A percentile compares a stretch with the other conserved stretches of the same genome.
Evolutionary conservation across 2,888 invertebrate genomes (phyloP).

Genomic region (Acrobeloides nanus): DNA sequence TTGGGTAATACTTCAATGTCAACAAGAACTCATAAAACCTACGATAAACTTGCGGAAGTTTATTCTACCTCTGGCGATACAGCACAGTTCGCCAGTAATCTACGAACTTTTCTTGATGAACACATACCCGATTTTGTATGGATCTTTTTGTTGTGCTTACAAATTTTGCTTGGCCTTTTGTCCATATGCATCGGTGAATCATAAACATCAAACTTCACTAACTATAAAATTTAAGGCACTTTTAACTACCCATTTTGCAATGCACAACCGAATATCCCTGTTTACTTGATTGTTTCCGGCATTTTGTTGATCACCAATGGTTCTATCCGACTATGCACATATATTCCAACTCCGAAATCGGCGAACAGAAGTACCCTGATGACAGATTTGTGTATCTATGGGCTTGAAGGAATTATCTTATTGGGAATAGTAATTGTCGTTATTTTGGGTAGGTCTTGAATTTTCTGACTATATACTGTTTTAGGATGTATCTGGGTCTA

Average conservation of each 20-base stretch:
- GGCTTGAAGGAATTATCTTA: constrained; percentile 34
- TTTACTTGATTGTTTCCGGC: constrained; percentile 43
- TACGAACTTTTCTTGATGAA: constrained; percentile 38
- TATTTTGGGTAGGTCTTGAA: constrained; percentile 33
- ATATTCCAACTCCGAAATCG: constrained; percentile 25
- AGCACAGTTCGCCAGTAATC: constrained; percentile 42
- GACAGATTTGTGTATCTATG: constrained; percentile 27
- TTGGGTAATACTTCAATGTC: too few species aligned
- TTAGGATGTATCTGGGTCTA: constrained; percentile 49
- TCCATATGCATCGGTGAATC: constrained; percentile 26
- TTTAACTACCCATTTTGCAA: constrained; percentile 42
- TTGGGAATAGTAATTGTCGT: constrained; percentile 41
- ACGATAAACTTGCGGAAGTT: constrained; percentile 32
- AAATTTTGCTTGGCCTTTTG: constrained; percentile 26
- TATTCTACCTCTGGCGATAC: constrained; percentile 42
- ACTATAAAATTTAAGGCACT: constrained; percentile 20
- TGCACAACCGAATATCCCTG: constrained; percentile 47
- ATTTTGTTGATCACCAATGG: constrained; percentile 38
- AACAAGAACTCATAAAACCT: too few species aligned
- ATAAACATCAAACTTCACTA: not conserved
- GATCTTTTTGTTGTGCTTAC: constrained; percentile 15
- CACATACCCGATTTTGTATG: constrained; percentile 34
- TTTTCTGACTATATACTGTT: constrained; percentile 4
- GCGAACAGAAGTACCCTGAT: constrained; percentile 15
- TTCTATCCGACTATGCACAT: constrained; percentile 32